Percentiles rank a stretch among this genome's conserved stretches.
Conservation (phyloP, 2,113 vertebrate species). For the Lota lota region DNA sequence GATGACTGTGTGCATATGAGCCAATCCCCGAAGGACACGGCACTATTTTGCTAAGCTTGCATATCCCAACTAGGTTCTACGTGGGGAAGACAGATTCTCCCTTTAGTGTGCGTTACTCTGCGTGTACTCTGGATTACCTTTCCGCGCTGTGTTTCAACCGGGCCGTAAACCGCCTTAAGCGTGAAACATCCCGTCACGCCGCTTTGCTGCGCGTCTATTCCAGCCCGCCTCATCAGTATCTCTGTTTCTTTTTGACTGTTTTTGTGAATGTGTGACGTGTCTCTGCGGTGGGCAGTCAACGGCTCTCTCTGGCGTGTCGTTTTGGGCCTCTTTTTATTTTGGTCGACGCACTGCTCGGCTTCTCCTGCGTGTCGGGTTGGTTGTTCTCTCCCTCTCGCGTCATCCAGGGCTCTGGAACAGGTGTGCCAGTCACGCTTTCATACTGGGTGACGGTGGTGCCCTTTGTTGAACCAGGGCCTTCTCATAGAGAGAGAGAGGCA, state of each 20-base stretch:
- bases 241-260: not conserved
- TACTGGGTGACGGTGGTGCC: not conserved
- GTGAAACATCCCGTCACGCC: not conserved
- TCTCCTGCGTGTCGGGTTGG: too few species aligned
- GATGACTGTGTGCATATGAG: not conserved
- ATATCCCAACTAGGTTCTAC: conserved; percentile 13
- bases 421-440: not conserved
- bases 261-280: too few species aligned
- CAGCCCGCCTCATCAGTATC: not conserved
- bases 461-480: not conserved
- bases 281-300: too few species aligned
- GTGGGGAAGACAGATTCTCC: conserved; percentile 8
- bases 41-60: conserved; percentile 14
- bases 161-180: not conserved
- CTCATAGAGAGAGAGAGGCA: not conserved
- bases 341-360: too few species aligned
- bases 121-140: not conserved
- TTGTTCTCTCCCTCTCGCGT: too few species aligned
- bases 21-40: conserved; percentile 11
- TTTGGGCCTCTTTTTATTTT: too few species aligned
- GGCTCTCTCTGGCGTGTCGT: too few species aligned
- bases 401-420: not conserved
- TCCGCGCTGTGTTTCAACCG: conserved; percentile 2
- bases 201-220: not conserved
- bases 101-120: too few species aligned